Evolutionary conservation across 2,888 invertebrate species (phyloP), one percentile per base, ranked within the genome.

Genomic region (Drosophila gaucha): DNA sequence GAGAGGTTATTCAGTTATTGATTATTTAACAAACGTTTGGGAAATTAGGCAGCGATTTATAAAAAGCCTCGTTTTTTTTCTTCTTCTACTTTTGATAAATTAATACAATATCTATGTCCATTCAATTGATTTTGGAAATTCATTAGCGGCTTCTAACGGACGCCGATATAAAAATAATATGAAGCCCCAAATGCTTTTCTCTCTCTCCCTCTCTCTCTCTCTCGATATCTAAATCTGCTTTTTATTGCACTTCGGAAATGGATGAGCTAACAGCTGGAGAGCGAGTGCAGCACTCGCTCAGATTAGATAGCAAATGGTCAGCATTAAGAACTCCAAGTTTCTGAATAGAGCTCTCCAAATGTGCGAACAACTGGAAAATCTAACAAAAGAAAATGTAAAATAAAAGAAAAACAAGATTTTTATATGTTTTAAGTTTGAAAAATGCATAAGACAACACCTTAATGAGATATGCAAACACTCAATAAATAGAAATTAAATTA

Each of bases 11-110:
- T 26, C 58, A 80, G 58, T 70, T 84, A 87, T 84, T 87, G 88
- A 87, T 87, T 84, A 82, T 87, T 82, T 76, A 69, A 74, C 60
- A 68, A 82, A 79, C 62, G 77, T 68, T 41, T 84, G 65, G 80
- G 88, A 86, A 84, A 84, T 88, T 88, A 84, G 84, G 86, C 88
- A 83, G 74, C 88, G 83, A 87, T 84, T 84, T 88, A 88, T 88
- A 76, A 54, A 67, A 67, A 64, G 66, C 62, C 68, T 66, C 52
- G 36, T 59, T 79, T 57, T 46, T 47, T 22, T 5, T 0, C 80
- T 88, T n/a, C n/a, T n/a, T n/a, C n/a, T n/a, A n/a, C n/a, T n/a
- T n/a, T 84, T 84, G 84, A 84, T 84, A 84, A 84, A 84, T 86
- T 88, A 84, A 84, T 86, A 77, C 80, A 77, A 83, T 83, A 79